These are phyloP conservation scores for Verasper variegatus DNA, from an alignment of 2,113 vertebrate genomes.

Conservation along the genomic window DNA sequence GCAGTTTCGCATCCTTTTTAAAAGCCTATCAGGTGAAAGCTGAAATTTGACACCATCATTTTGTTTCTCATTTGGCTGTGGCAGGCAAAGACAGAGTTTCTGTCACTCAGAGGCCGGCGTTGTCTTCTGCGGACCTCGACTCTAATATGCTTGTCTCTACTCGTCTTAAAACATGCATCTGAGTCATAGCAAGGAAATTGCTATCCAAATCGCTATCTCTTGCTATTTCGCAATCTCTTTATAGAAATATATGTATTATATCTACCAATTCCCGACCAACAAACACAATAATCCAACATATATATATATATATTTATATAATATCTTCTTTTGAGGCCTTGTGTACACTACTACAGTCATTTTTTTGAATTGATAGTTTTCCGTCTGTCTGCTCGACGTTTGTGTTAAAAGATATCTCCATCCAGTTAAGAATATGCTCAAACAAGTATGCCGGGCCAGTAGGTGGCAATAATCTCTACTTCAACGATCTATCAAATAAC, in stretches of 20 bases:
- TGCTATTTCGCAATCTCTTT: not conserved
- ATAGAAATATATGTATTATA: not conserved
- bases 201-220: not conserved
- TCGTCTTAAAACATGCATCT: not conserved
- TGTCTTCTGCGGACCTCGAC: conserved; percentile 32
- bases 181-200: conserved; percentile 13
- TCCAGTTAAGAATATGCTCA: too few relatives aligned
- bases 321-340: too few relatives aligned
- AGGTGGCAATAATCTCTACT: not conserved
- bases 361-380: too few relatives aligned
- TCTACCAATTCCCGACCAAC: not conserved
- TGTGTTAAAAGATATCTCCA: too few relatives aligned
- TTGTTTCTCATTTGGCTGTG: conserved; percentile 65
- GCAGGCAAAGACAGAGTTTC: conserved; percentile 50
- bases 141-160: conserved; percentile 51
- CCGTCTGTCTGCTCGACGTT: too few relatives aligned
- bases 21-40: conserved; percentile 50
- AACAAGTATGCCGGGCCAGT: not conserved
- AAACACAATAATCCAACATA: not conserved
- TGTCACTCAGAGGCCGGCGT: conserved; percentile 59
- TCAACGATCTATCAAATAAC: not conserved
- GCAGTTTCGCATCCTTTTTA: conserved; percentile 33
- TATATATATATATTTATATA: not conserved
- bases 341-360: too few relatives aligned
- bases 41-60: conserved; percentile 66